These are phyloP conservation scores for Apodemus sylvaticus DNA, from an alignment of 2,113 vertebrate species.

Conservation along the genomic window DNA sequence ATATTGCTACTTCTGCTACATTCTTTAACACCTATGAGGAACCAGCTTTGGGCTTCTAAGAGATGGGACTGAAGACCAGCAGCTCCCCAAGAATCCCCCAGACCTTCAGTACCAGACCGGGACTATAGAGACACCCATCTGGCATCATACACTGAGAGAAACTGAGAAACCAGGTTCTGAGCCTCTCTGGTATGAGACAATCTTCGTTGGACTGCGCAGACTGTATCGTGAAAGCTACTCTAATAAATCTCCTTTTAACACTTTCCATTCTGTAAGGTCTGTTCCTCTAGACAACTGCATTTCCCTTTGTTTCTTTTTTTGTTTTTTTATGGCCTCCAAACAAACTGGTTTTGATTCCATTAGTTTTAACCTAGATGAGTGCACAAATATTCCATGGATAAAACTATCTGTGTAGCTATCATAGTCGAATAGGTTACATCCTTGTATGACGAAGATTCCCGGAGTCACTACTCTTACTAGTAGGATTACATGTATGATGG, in stretches of 20 bases:
- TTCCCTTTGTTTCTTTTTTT: slow-evolving; percentile 40
- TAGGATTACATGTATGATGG: not conserved
- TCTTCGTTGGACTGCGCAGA: not conserved
- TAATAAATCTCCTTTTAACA: not conserved
- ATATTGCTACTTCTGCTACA: too few relatives aligned
- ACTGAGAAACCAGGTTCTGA: too few relatives aligned
- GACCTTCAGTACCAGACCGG: not conserved
- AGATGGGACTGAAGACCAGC: not conserved
- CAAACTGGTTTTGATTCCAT: not conserved
- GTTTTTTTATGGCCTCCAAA: not conserved
- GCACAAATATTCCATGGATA: not conserved
- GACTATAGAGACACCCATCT: not conserved
- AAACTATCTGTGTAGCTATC: not conserved
- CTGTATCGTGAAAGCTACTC: not conserved
- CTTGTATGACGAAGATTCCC: not conserved
- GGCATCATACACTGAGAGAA: not conserved
- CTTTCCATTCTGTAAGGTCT: not conserved
- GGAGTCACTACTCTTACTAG: not conserved
- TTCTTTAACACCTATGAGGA: too few relatives aligned
- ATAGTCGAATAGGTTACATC: not conserved
- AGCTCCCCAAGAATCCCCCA: not conserved
- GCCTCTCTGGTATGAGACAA: not conserved
- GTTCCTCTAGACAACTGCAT: not conserved
- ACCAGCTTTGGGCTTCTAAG: not conserved
- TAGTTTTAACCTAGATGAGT: slow-evolving; percentile 16